Conservation (phyloP, 2,888 invertebrate genomes). For the Slavum lentiscoides region DNA sequence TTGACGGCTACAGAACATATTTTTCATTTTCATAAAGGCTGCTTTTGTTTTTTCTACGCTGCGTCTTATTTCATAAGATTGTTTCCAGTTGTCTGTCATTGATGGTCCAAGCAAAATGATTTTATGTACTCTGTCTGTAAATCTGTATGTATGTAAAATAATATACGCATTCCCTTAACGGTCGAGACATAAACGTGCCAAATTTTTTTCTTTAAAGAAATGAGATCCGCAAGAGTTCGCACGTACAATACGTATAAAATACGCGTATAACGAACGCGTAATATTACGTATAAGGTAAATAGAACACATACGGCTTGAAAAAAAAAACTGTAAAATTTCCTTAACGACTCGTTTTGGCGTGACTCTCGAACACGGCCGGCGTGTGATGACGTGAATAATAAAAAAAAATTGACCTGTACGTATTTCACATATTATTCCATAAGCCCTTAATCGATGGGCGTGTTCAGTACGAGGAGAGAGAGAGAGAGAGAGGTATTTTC, state of each 20-base stretch:
- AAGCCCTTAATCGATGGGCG: constrained; percentile 20
- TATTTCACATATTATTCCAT: neutral
- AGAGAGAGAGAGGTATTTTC: neutral
- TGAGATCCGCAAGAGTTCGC: neutral
- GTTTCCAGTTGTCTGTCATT: too few relatives aligned
- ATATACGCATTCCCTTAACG: too few relatives aligned
- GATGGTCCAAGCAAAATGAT: too few relatives aligned
- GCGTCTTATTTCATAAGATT: too few relatives aligned
- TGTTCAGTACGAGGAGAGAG: neutral
- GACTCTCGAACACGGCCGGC: neutral
- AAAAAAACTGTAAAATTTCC: neutral
- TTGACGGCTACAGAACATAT: too few relatives aligned
- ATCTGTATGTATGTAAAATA: too few relatives aligned
- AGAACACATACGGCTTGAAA: neutral
- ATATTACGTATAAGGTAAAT: neutral
- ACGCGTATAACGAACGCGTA: neutral
- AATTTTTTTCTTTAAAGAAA: too few relatives aligned
- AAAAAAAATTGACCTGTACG: too few relatives aligned
- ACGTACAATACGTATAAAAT: neutral
- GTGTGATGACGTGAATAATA: neutral
- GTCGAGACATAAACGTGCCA: too few relatives aligned
- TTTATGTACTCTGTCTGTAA: too few relatives aligned
- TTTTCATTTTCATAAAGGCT: too few relatives aligned
- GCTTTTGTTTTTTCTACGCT: too few relatives aligned
- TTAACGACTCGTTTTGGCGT: constrained; percentile 1